Percentiles rank a stretch among this genome's conserved stretches.
Conservation (phyloP, 2,797 vertebrate genomes). For the Pelobates cultripes region DNA sequence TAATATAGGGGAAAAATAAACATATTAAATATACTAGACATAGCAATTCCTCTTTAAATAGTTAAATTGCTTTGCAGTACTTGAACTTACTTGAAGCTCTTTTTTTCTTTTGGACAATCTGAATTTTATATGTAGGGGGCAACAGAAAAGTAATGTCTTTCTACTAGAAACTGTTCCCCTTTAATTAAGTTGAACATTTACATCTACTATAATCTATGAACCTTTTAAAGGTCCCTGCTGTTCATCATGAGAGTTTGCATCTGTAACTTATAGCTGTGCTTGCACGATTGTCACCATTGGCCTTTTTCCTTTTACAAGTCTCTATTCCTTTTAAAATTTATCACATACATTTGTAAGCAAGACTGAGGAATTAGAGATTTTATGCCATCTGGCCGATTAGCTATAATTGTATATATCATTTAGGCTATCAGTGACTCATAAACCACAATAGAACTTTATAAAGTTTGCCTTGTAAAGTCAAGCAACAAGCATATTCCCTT, state of each 20-base stretch:
- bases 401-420: slow-evolving; percentile 35
- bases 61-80: too few relatives aligned
- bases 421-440: slow-evolving; percentile 10
- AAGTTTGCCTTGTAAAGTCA: slow-evolving; percentile 39
- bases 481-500: slow-evolving; percentile 37
- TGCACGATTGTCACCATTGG: slow-evolving; percentile 15
- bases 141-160: not conserved
- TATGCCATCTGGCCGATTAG: slow-evolving; percentile 31
- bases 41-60: too few relatives aligned
- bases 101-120: not conserved
- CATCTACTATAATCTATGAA: not conserved
- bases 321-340: slow-evolving; percentile 22
- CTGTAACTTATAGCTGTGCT: slow-evolving; percentile 8
- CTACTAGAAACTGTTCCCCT: not conserved
- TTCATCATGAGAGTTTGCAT: not conserved
- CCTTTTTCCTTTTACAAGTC: not conserved
- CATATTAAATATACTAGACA: too few relatives aligned
- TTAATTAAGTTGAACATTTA: slow-evolving; percentile 18
- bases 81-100: not conserved
- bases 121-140: not conserved
- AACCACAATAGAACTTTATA: slow-evolving; percentile 11
- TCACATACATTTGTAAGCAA: slow-evolving; percentile 23
- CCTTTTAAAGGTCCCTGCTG: slow-evolving; percentile 10
- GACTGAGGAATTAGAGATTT: slow-evolving; percentile 30
- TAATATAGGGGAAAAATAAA: too few relatives aligned